Evolutionary conservation across 2,888 invertebrate genomes (phyloP), one percentile per base, ranked within the genome.

Genomic region (Panopea generosa): DNA sequence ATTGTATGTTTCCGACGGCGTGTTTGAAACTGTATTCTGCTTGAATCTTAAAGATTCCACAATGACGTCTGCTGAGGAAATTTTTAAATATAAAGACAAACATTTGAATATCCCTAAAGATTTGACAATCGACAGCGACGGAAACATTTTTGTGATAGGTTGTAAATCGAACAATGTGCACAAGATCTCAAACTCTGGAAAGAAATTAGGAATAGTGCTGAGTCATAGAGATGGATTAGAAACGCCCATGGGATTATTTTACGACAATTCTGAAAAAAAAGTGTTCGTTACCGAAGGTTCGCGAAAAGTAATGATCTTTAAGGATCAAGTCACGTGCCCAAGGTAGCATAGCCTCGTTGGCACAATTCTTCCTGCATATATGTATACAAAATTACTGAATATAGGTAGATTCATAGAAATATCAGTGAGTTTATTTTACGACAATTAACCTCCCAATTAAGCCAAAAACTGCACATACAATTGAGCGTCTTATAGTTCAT

Each of bases 111-210:
- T 72, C n/a, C 77, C 77, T 16, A 77, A 77, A 65, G 77, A 67
- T 43, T 29, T 77, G 6, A 60, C 77, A 2, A 7, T 68, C 7
- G 77, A 77, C 45, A 40, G 38, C 16, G 24, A 20, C 1, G 77
- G 77, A 20, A 72, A 77, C 43, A 9, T 77, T 11, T 68, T 68
- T 26, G 63, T 77, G 3, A 50, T 77, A 11, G 77, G 77, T 22
- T 77, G 77, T 55, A 68, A 67, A 49, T 77, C 77, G 0, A 71
- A 67, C 43, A 77, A 77, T 45, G 77, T 77, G 2, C 72, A 72
- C 40, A 77, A 77, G 38, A 59, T 77, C 18, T 68, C 77, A 18
- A 52, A 45, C 0, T 20, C 11, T 26, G 77, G 77, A 14, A 38
- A 77, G 20, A 67, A 63, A 33, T 11, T 71, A 11, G 77, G 77